Percentiles rank a stretch among this genome's conserved stretches.
These are phyloP conservation scores for Conopomorpha cramerella DNA, from an alignment of 1,140 invertebrate genomes.

Conservation along the genomic window DNA sequence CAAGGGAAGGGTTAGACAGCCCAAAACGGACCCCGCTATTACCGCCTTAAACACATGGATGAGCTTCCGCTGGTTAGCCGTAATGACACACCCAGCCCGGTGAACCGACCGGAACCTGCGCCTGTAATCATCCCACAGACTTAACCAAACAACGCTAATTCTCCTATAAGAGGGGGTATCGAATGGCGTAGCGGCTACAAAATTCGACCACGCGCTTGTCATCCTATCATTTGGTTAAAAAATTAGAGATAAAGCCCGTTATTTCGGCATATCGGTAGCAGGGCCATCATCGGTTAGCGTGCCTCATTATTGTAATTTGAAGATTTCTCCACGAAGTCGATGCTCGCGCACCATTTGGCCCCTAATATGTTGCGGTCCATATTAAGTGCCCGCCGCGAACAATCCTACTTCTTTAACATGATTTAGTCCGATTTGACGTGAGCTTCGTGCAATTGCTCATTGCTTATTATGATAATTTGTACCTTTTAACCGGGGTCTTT, in stretches of 20 bases:
- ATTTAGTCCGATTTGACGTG: not conserved
- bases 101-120: conserved; percentile 11
- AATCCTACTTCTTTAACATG: not conserved
- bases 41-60: too few species aligned
- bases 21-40: too few species aligned
- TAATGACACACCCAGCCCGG: too few species aligned
- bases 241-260: not conserved
- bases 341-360: not conserved
- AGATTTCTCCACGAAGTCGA: not conserved
- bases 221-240: conserved; percentile 4
- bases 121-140: conserved; percentile 24
- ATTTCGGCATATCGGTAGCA: conserved; percentile 1
- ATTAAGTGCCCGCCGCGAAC: not conserved
- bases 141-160: conserved; percentile 21
- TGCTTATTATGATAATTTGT: conserved; percentile 2
- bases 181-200: too few species aligned
- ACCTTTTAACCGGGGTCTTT: conserved; percentile 1
- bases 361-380: conserved; percentile 1
- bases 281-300: not conserved
- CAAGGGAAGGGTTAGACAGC: too few species aligned
- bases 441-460: conserved; percentile 2
- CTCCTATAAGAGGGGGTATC: too few species aligned
- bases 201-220: conserved; percentile 4
- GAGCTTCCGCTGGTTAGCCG: too few species aligned
- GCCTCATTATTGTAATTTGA: conserved; percentile 3